These are phyloP conservation scores for Cheilosia vernalis DNA, from an alignment of 2,888 invertebrate genomes.

Conservation along the genomic window DNA sequence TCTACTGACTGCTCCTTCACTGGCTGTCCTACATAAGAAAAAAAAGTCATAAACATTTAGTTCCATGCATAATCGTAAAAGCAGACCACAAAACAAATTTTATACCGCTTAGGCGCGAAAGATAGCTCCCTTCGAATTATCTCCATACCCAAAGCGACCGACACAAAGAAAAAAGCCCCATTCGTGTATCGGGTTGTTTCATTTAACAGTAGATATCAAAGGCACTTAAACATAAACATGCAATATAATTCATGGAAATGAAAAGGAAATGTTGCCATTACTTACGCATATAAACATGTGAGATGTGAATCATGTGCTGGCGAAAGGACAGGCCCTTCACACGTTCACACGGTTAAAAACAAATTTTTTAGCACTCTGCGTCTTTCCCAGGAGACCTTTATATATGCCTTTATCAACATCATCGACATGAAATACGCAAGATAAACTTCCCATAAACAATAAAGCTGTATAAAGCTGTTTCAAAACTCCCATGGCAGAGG, in stretches of 20 bases:
- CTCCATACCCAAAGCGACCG: background rate
- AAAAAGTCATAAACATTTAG: background rate
- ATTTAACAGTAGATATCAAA: background rate
- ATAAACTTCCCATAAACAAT: constrained; percentile 41
- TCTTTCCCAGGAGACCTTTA: constrained; percentile 12
- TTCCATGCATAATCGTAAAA: background rate
- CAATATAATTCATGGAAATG: constrained; percentile 26
- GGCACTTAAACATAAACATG: constrained; percentile 6
- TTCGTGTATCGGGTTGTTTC: background rate
- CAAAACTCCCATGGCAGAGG: background rate
- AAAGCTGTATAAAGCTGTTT: constrained; percentile 39
- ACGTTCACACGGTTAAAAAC: constrained; percentile 9
- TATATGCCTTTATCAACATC: constrained; percentile 50
- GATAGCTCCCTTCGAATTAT: constrained; percentile 6
- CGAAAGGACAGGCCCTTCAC: constrained; percentile 7
- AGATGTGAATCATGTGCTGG: background rate
- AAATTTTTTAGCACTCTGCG: constrained; percentile 1
- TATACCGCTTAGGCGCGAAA: constrained; percentile 1
- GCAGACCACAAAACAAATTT: background rate
- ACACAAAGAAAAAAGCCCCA: constrained; percentile 17
- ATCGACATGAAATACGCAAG: constrained; percentile 41
- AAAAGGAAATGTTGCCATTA: constrained; percentile 25
- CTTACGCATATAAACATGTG: constrained; percentile 19
- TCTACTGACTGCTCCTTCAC: no score
- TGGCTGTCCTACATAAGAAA: background rate